phyloP scores from a whole-genome alignment of 2,888 invertebrate genomes.

The Ectropis crepuscularia region DNA sequence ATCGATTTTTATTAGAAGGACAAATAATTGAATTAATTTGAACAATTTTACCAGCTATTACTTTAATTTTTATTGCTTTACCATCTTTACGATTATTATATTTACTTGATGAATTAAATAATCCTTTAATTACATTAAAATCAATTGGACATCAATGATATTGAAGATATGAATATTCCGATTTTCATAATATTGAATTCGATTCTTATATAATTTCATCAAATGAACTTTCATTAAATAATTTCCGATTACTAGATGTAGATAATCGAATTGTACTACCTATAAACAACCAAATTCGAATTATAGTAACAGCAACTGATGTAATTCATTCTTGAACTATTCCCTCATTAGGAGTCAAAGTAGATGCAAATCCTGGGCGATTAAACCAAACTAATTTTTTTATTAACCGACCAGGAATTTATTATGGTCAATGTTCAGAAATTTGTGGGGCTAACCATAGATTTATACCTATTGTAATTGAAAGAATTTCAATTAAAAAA shows the following conservation, averaged over 20 bases:
- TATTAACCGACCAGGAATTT: constrained; percentile 86
- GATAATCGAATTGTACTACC: constrained; percentile 86
- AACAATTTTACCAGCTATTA: constrained; percentile 86
- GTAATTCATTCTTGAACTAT: constrained; percentile 88
- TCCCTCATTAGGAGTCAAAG: constrained; percentile 86
- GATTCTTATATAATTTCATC: constrained; percentile 85
- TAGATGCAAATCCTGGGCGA: constrained; percentile 87
- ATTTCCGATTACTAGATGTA: constrained; percentile 86
- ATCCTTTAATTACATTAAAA: constrained; percentile 85
- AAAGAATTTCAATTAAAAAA: constrained; percentile 81
- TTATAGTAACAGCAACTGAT: constrained; percentile 86
- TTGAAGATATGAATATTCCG: constrained; percentile 88
- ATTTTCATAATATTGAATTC: constrained; percentile 85
- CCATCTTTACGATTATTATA: constrained; percentile 86
- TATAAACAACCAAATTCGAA: constrained; percentile 86
- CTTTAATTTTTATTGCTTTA: constrained; percentile 86
- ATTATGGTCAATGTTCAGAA: constrained; percentile 92
- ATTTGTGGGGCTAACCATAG: constrained; percentile 92
- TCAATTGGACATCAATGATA: constrained; percentile 88
- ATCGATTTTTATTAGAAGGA: constrained; percentile 84
- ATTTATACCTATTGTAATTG: constrained; percentile 90
- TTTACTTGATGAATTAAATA: constrained; percentile 86
- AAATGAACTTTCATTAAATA: constrained; percentile 63
- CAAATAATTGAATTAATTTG: constrained; percentile 87
- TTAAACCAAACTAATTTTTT: constrained; percentile 87